These are phyloP conservation scores for Leiothrix lutea DNA, from an alignment of 2,113 vertebrate species.

Conservation along the genomic window DNA sequence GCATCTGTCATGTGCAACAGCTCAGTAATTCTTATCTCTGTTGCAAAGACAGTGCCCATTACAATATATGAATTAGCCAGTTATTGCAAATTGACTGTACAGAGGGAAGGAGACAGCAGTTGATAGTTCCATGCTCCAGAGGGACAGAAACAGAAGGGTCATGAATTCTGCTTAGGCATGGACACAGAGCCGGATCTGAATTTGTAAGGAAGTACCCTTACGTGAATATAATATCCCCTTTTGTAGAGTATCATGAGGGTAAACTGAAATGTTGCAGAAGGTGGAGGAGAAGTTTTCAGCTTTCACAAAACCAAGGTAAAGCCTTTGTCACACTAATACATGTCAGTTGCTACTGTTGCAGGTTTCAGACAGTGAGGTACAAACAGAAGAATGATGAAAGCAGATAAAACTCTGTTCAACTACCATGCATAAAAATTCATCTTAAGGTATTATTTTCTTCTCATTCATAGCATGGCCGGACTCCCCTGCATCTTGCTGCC, in stretches of 20 bases:
- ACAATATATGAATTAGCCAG: neutral
- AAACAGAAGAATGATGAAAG: neutral
- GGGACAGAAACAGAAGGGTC: neutral
- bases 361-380: neutral
- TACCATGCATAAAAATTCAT: neutral
- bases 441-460: constrained; percentile 49
- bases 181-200: neutral
- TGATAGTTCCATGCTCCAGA: neutral
- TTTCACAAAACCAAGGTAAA: neutral
- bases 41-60: neutral
- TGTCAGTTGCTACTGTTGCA: neutral
- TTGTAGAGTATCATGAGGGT: neutral
- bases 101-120: neutral
- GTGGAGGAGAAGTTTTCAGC: neutral
- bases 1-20: neutral
- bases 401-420: neutral
- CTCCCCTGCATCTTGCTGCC: constrained; percentile 91
- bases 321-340: neutral
- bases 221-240: neutral
- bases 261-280: neutral
- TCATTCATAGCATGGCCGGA: constrained; percentile 87
- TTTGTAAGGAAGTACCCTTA: neutral
- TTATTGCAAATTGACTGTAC: neutral
- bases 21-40: neutral
- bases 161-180: neutral